These are phyloP conservation scores for Distichodus sexfasciatus DNA, from an alignment of 2,797 vertebrate genomes.

Conservation along the genomic window DNA sequence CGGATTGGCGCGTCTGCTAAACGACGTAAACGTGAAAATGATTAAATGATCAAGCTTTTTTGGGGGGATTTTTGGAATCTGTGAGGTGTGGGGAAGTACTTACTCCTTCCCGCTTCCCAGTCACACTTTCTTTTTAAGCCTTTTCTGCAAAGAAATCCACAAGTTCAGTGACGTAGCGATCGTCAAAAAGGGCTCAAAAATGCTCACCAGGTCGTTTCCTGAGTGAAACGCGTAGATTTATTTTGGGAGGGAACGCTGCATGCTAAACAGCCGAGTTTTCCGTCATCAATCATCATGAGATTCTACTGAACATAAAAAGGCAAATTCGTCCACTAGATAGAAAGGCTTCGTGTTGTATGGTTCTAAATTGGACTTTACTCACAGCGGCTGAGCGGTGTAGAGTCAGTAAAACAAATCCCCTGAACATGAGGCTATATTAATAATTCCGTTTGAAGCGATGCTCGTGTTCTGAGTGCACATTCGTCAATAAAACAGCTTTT, in stretches of 20 bases:
- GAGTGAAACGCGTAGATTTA: not conserved
- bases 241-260: not conserved
- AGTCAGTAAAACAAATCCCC: not conserved
- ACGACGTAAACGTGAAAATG: too few species aligned
- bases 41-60: too few species aligned
- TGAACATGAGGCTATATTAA: not conserved
- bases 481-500: not conserved
- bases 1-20: too few species aligned
- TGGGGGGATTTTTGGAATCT: too few species aligned
- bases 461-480: not conserved
- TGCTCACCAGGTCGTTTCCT: slow-evolving; percentile 58
- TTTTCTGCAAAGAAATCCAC: slow-evolving; percentile 51
- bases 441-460: not conserved
- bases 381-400: not conserved
- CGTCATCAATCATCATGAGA: not conserved
- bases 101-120: slow-evolving; percentile 31
- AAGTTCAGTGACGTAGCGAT: slow-evolving; percentile 66
- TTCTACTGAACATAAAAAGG: too few species aligned
- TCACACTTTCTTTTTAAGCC: slow-evolving; percentile 28
- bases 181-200: slow-evolving; percentile 76
- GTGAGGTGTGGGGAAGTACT: too few species aligned
- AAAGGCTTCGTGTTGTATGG: not conserved
- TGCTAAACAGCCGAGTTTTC: not conserved
- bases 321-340: not conserved
- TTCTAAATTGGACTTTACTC: not conserved